Base-by-base conservation (phyloP, 37 sponge, comb jelly and placozoan genomes). In the Tethya wilhelma region DNA sequence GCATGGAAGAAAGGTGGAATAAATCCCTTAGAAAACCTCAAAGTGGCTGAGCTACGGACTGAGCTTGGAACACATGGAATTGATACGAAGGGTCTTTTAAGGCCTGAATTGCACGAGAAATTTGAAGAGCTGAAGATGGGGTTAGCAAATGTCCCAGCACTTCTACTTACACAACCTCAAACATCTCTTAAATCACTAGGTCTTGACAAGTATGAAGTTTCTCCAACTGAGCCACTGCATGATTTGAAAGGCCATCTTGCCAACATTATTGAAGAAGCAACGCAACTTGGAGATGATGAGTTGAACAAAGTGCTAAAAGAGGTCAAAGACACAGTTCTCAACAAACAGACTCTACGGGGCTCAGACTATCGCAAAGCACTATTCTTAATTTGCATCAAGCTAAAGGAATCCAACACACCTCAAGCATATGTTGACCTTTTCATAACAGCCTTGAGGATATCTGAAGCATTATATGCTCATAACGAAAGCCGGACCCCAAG, bases 191-290 rank as follows among this genome's bases (percentile, higher is more conserved):
- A 66, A 4, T 25, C 26, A 8, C 44, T 60, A 19, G 7, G 44
- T 5, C 30, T 80, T 25, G 26, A 36, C 4, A 20, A 57, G 25
- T 69, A 80, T 38, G 69, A 69, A 42, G 62, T 70, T 0, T 55
- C n/a, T 20, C 44, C 72, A 44, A 23, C 29, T 2, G 81, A 81
- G 39, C 80, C 80, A 31, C 41, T 79, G 31, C 80, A 79, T 79
- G 69, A 79, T 26, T 28, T 79, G 1, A 81, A 59, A 39, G 72
- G 81, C 40, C 68, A 81, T 38, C 37, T 71, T 29, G 28, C 37
- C 14, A 46, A 59, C 44, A 7, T 81, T 4, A 1, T 71, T 0
- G 68, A n/a, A 0, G 68, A 57, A 32, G 23, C 40, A 37, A 58
- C 45, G 7, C n/a, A 37, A 8, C 0, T 59, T 17, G 2, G 38